Percentiles rank a stretch among this genome's conserved stretches.
Conservation (phyloP, 2,113 vertebrate genomes). For the Phaetusa simplex region DNA sequence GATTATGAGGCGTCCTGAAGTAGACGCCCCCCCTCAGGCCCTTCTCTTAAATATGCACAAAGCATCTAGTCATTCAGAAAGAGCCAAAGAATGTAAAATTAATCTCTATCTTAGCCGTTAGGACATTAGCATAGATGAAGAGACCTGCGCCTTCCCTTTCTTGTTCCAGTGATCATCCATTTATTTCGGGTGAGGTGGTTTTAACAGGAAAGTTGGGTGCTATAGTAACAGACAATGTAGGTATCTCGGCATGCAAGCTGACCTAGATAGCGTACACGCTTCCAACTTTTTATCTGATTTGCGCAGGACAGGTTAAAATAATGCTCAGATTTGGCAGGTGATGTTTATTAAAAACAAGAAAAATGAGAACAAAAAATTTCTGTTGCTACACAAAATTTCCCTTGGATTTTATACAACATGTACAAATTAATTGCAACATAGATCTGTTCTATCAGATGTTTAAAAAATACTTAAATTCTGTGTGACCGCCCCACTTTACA, state of each 20-base stretch:
- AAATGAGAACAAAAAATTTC: not conserved
- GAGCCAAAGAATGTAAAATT: not conserved
- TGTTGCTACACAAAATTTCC: not conserved
- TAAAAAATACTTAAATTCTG: not conserved
- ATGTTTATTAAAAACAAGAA: not conserved
- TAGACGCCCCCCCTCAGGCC: not conserved
- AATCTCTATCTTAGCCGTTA: not conserved
- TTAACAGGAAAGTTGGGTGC: not conserved
- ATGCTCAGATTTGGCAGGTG: not conserved
- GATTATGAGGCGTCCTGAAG: not conserved
- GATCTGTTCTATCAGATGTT: not conserved
- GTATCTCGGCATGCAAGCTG: not conserved
- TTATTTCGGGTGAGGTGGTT: not conserved
- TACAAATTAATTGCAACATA: not conserved
- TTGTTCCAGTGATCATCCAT: not conserved
- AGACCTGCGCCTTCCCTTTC: not conserved
- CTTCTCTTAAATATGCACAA: not conserved
- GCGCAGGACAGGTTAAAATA: not conserved
- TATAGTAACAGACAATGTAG: not conserved
- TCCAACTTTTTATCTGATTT: not conserved
- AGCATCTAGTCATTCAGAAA: not conserved
- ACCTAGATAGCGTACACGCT: not conserved
- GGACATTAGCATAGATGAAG: not conserved
- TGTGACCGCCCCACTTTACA: not conserved
- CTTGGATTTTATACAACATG: not conserved